phyloP scores from a whole-genome alignment of 2,113 vertebrate genomes.

The Dipodomys spectabilis region DNA sequence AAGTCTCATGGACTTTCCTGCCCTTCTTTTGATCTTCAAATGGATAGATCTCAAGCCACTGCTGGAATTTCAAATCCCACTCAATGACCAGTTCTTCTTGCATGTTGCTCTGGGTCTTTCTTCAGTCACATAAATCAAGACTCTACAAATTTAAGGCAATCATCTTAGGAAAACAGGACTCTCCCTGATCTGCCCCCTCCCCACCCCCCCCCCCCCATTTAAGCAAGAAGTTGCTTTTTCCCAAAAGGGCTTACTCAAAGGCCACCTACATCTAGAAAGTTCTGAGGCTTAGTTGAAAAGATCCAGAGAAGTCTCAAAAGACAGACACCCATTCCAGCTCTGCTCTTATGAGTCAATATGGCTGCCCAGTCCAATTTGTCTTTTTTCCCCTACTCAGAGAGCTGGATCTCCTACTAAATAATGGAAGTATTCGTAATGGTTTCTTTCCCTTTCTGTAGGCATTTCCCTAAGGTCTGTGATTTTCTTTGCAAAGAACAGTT shows the following conservation, averaged over 20 bases:
- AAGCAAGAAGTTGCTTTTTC: background rate
- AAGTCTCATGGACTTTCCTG: too few species aligned
- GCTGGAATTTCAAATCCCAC: background rate
- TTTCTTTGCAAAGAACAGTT: slow-evolving; percentile 85
- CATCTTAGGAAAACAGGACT: background rate
- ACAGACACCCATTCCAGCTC: background rate
- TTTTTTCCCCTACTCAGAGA: slow-evolving; percentile 69
- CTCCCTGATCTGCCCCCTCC: too few species aligned
- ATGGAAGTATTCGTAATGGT: slow-evolving; percentile 84
- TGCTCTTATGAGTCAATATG: background rate
- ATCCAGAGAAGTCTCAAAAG: background rate
- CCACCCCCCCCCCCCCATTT: background rate
- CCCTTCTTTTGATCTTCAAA: background rate
- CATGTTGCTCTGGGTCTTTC: too few species aligned
- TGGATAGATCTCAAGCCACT: fast-evolving
- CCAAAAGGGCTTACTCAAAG: background rate
- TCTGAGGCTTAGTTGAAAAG: background rate
- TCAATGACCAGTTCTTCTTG: background rate
- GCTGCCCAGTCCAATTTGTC: slow-evolving; percentile 36
- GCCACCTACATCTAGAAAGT: background rate
- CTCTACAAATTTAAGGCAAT: background rate
- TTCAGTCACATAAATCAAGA: fast-evolving
- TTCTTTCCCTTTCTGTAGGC: slow-evolving; percentile 81
- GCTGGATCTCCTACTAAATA: slow-evolving; percentile 56
- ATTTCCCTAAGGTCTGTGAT: slow-evolving; percentile 82